A percentile compares a stretch with the other conserved stretches of the same genome.
Conservation (phyloP, 2,113 vertebrate species). For the Petrocephalus microphthalmus region DNA sequence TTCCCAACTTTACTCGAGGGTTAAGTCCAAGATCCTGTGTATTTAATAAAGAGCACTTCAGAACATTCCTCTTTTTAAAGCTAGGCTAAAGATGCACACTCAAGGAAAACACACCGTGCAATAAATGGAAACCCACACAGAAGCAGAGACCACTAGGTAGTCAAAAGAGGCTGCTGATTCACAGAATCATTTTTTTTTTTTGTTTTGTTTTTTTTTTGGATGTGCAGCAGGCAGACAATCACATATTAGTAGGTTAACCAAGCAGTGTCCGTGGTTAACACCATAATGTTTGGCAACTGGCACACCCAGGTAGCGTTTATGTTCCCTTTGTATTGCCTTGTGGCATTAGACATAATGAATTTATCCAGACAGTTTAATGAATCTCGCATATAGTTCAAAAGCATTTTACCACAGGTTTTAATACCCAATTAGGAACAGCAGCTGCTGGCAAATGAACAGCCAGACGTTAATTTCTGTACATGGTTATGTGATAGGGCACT, state of each 20-base stretch:
- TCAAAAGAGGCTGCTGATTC: background rate
- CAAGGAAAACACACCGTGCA: slow-evolving; percentile 26
- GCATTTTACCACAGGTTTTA: background rate
- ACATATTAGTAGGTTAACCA: background rate
- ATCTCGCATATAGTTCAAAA: background rate
- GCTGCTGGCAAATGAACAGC: background rate
- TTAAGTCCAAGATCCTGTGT: background rate
- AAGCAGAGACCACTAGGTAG: background rate
- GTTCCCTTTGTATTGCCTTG: background rate
- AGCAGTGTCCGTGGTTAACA: background rate
- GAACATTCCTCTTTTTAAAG: slow-evolving; percentile 24
- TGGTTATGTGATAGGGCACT: background rate
- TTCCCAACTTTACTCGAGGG: slow-evolving; percentile 10
- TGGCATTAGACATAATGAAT: background rate
- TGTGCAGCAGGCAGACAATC: background rate
- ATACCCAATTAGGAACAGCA: background rate
- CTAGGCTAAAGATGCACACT: slow-evolving; percentile 34
- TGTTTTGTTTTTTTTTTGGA: background rate
- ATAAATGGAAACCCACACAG: slow-evolving; percentile 23
- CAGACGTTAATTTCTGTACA: background rate
- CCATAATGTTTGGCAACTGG: background rate
- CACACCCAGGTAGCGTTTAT: background rate
- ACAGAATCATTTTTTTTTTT: background rate
- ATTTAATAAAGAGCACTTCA: slow-evolving; percentile 28
- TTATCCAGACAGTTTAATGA: background rate